Conservation (phyloP, 1,140 invertebrate species). For the Cyclargus thomasi region DNA sequence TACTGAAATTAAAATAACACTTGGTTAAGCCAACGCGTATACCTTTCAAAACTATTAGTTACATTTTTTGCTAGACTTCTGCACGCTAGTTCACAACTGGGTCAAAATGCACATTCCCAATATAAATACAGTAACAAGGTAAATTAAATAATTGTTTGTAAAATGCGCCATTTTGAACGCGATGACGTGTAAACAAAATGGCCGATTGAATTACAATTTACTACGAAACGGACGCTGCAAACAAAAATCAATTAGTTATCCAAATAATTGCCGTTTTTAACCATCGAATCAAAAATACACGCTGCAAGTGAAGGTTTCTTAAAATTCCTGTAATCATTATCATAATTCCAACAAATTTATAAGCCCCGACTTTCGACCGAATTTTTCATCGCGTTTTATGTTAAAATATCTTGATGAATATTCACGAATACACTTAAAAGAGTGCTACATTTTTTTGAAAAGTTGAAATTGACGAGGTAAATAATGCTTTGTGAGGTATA, state of each 20-base stretch:
- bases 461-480: too few species aligned
- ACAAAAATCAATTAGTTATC: not conserved
- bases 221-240: not conserved
- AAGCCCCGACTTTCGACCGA: too few species aligned
- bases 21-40: not conserved
- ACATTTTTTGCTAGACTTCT: not conserved
- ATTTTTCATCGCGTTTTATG: too few species aligned
- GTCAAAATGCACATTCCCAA: conserved; percentile 1
- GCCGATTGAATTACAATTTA: conserved; percentile 1
- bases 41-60: not conserved
- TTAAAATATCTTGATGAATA: too few species aligned
- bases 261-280: not conserved
- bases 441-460: too few species aligned
- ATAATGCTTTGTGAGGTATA: too few species aligned
- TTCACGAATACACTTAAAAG: too few species aligned
- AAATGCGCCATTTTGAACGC: not conserved
- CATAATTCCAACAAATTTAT: too few species aligned
- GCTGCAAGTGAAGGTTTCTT: too few species aligned
- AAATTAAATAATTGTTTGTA: conserved; percentile 4
- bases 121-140: not conserved
- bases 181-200: not conserved
- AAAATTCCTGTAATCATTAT: too few species aligned
- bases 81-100: not conserved
- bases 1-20: not conserved
- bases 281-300: too few species aligned